Evolutionary conservation across 2,797 vertebrate genomes (phyloP), one percentile per base, ranked within the genome.

Genomic region (Malacoctenus gilli): DNA sequence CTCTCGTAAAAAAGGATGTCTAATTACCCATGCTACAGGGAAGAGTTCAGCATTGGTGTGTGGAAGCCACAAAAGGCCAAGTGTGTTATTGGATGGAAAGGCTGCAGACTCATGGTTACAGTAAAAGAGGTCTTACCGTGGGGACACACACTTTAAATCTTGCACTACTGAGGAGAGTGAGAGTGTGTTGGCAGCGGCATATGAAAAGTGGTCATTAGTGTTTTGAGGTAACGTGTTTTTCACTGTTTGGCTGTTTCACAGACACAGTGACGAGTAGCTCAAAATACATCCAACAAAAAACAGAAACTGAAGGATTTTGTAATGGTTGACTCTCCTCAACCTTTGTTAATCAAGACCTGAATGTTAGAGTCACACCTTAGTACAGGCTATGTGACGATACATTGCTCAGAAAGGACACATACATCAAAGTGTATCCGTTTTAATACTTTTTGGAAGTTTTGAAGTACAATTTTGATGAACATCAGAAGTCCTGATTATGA

Each of bases 91-190:
- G 37, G 16, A 53, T 55, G 31, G 57, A 46, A 44, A 66, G 58
- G 21, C 41, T 54, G 41, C 23, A 51, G 57, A 64, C 59, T 77
- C 60, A 56, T 51, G 41, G 63, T 72, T 53, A 72, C 64, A 34
- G 56, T 69, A 52, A 72, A 49, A 16, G 64, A 76, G 70, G 63
- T 59, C 47, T 71, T 49, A 48, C 12, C 48, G 56, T n/a, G n/a
- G 56, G 41, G 53, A 72, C 51, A 72, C 56, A 67, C 59, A 36
- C 48, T 55, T 61, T 77, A 80, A 79, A 80, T 86, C 76, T 54
- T 42, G 20, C 62, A 34, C 51, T 50, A 69, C 48, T 55, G 36
- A 18, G 34, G 43, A 58, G 54, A 31, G 20, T 18, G 46, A 53
- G 47, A 48, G 55, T 42, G 19, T 32, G 52, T 55, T 81, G 50